These are phyloP conservation scores for Hybognathus amarus DNA, from an alignment of 2,797 vertebrate genomes.

Conservation along the genomic window DNA sequence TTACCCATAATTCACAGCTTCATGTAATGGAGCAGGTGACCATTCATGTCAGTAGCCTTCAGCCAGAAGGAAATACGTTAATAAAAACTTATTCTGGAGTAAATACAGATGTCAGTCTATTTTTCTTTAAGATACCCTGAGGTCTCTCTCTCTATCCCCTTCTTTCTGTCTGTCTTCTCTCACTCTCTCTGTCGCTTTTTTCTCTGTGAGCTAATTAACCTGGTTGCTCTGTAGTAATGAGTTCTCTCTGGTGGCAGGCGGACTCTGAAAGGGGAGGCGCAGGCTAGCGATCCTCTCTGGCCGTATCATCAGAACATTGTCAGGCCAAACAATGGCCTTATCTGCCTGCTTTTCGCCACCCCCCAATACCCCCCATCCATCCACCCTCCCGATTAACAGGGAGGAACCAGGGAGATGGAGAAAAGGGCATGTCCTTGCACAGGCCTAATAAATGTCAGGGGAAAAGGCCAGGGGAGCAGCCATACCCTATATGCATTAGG, in stretches of 20 bases:
- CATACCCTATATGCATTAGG: constrained; percentile 61
- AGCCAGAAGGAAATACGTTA: constrained; percentile 29
- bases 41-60: constrained; percentile 5
- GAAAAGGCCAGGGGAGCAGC: constrained; percentile 75
- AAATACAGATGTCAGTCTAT: constrained; percentile 62
- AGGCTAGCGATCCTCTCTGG: constrained; percentile 64
- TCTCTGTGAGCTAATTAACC: constrained; percentile 88
- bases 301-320: constrained; percentile 79
- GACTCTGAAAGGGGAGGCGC: constrained; percentile 78
- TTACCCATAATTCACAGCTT: constrained; percentile 3
- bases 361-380: constrained; percentile 31
- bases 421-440: constrained; percentile 83
- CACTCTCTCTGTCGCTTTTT: constrained; percentile 55
- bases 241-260: constrained; percentile 88
- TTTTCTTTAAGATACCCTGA: constrained; percentile 37
- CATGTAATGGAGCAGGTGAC: neutral
- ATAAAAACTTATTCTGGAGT: constrained; percentile 49
- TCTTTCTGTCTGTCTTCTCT: constrained; percentile 67
- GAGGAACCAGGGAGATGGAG: constrained; percentile 79
- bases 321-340: constrained; percentile 84
- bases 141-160: constrained; percentile 49
- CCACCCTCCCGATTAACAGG: constrained; percentile 80
- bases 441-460: constrained; percentile 80
- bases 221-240: constrained; percentile 87
- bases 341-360: constrained; percentile 82